Base-by-base conservation (phyloP, 1,140 invertebrate genomes). In the Orius insidiosus region DNA sequence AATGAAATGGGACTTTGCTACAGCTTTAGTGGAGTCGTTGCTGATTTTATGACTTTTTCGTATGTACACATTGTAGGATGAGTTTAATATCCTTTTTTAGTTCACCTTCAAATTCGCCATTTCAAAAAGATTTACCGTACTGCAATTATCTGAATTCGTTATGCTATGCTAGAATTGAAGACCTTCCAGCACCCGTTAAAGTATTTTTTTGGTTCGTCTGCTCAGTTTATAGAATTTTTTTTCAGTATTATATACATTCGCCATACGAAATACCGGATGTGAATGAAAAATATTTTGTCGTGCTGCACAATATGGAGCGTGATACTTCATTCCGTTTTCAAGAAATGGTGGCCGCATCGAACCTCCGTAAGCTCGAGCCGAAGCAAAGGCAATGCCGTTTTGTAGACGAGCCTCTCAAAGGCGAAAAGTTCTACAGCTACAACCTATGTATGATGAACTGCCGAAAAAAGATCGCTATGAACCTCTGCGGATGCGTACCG, bases 391-490 rank as follows among this genome's bases (percentile, higher is more conserved):
- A 74, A 50, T 51, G 49, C 36, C 19, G 74, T 4, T 78, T 75
- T 54, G 60, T 64, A 13, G 59, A 74, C 49, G 77, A 80, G 59
- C 54, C 54, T 1, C 10, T 30, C 2, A 36, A 68, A 71, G 33
- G 70, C 67, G 43, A 65, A 71, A 13, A 35, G 0, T 69, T 74
- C 11, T 79, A 80, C 56, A 71, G 72, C 7, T 77, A 76, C 50
- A 74, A 70, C 1, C 56, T 75, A 38, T 80, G 77, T 52, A 61
- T 73, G 4, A 75, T 75, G 61, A 72, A 78, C 52, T 80, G 77
- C 38, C 64, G 77, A 10, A 65, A 74, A 48, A 59, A 64, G 19
- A 59, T 76, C 1, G 68, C 72, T 31, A 52, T 71, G 8, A 57
- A 67, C 45, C 63, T 70, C 30, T 80, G 77, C 54, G 60, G 67